Base-by-base conservation (phyloP, 2,888 invertebrate species). In the Xanthorhoe spadicearia region DNA sequence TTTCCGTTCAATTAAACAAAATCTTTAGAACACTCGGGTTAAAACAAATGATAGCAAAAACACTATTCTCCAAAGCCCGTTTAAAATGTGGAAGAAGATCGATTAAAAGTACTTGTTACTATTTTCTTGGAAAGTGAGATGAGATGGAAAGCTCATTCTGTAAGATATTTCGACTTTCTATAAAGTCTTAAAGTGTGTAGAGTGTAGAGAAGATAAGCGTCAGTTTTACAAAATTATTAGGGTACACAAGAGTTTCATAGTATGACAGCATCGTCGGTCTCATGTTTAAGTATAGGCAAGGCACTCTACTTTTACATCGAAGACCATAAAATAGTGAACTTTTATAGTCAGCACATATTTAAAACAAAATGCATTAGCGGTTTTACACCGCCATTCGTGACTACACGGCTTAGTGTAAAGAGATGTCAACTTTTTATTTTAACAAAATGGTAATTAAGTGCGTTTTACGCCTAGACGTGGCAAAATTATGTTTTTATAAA, bases 371-470 rank as follows among this genome's bases (percentile, higher is more conserved):
- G 73, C 79, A 78, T 78, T 76, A 61, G 65, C 71, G 56, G 62
- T 73, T 76, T 73, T 69, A 67, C 67, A 69, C 59, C 64, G 62
- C 60, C 68, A 52, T 71, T 71, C 81, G 82, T 82, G 82, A 77
- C 68, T 60, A 28, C 73, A 72, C 76, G 68, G 74, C 78, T 71
- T 76, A 64, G 77, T 79, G 80, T 80, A 78, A 73, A 74, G 78
- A 81, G 78, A 81, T 81, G 83, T 84, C 85, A 81, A 74, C 68
- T 74, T 80, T 81, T 81, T 81, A 75, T 35, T 48, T 50, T 19
- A 51, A 53, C 49, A 38, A 43, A 54, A 56, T 51, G 67, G 52
- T 63, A 64, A 67, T 64, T 64, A 57, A 13, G 43, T 57, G 61
- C 52, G 67, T 67, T 70, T 73, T 64, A 64, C 65, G 61, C 69